A percentile compares a stretch with the other conserved stretches of the same genome.
These are phyloP conservation scores for Therioaphis trifolii DNA, from an alignment of 2,888 invertebrate genomes.

Conservation along the genomic window DNA sequence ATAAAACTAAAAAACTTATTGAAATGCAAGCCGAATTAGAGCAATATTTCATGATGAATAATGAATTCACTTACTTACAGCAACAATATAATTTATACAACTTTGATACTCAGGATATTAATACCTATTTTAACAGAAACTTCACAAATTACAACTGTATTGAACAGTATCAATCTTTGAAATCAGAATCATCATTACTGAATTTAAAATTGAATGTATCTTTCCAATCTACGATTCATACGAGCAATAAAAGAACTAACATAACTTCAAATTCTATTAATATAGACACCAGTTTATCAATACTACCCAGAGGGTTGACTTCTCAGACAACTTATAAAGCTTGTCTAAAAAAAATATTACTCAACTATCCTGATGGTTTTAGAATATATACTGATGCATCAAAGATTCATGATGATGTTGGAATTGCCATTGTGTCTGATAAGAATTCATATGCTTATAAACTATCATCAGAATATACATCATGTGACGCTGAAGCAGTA, in stretches of 20 bases:
- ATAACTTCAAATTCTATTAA: constrained; percentile 1
- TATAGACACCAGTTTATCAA: constrained; percentile 25
- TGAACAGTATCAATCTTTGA: constrained; percentile 6
- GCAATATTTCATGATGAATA: neutral
- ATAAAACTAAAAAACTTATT: neutral
- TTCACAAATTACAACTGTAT: neutral
- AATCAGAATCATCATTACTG: neutral
- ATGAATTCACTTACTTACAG: neutral
- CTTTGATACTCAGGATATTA: neutral
- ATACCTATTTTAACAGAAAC: no score
- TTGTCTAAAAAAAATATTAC: constrained; percentile 1
- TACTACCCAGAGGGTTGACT: neutral
- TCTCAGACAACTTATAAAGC: neutral
- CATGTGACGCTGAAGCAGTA: constrained; percentile 46
- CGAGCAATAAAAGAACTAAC: neutral
- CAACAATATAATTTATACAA: constrained; percentile 7
- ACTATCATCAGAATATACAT: constrained; percentile 25
- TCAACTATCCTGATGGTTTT: constrained; percentile 32
- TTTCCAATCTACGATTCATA: neutral
- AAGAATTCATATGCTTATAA: constrained; percentile 10
- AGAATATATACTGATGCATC: constrained; percentile 58
- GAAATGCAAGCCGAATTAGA: neutral
- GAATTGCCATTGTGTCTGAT: constrained; percentile 45
- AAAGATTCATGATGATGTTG: constrained; percentile 35
- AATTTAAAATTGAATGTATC: neutral